These are phyloP conservation scores for Neodiprion fabricii DNA, from an alignment of 1,140 invertebrate species.

Conservation along the genomic window DNA sequence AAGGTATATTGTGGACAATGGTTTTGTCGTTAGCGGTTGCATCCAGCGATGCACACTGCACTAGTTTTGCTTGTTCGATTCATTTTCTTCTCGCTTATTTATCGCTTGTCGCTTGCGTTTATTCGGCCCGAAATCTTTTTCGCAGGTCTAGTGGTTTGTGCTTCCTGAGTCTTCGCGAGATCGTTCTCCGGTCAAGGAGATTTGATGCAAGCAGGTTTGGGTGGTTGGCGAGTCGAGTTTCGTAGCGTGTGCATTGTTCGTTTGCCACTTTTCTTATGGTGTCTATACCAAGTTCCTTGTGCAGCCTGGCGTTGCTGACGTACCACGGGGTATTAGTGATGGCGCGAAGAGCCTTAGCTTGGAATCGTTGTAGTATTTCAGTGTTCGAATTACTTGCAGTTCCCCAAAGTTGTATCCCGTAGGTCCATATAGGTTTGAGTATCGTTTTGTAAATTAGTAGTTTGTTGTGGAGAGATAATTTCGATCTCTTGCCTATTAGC, in stretches of 20 bases:
- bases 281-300: constrained; percentile 20
- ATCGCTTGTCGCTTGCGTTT: no score
- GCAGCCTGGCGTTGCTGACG: constrained; percentile 17
- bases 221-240: constrained; percentile 8
- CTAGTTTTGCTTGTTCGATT: no score
- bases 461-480: constrained; percentile 39
- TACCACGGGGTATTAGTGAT: constrained; percentile 30
- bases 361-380: constrained; percentile 30
- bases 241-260: neutral
- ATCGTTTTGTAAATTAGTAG: constrained; percentile 43
- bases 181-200: neutral
- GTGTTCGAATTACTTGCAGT: constrained; percentile 29
- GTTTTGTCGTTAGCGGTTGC: no score
- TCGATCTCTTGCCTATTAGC: constrained; percentile 34
- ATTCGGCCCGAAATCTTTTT: neutral
- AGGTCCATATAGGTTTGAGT: constrained; percentile 40
- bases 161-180: neutral
- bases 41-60: no score
- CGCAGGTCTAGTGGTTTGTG: constrained; percentile 12
- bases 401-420: constrained; percentile 38
- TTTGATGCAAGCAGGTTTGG: constrained; percentile 18
- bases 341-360: constrained; percentile 30
- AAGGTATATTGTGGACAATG: no score
- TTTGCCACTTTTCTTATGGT: constrained; percentile 4
- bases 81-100: no score